phyloP scores from a whole-genome alignment of 1,140 invertebrate species.

The Tetranychus cinnabarinus region DNA sequence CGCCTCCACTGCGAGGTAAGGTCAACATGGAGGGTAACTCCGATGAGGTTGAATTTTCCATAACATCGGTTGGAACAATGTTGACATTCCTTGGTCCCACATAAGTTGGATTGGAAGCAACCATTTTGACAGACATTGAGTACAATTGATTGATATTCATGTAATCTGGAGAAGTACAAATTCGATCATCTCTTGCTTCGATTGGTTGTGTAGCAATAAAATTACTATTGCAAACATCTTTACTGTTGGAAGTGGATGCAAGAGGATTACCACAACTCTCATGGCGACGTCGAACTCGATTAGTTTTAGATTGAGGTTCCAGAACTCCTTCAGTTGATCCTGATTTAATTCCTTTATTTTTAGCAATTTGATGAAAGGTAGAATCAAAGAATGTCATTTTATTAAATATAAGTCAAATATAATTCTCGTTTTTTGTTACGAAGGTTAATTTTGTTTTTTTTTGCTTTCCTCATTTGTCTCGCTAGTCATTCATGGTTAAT shows the following conservation, averaged over 20 bases:
- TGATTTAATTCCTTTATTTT: no score
- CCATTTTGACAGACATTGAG: not conserved
- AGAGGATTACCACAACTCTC: not conserved
- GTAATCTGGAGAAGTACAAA: slow-evolving; percentile 12
- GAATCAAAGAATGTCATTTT: no score
- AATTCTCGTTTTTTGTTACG: no score
- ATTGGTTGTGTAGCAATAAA: not conserved
- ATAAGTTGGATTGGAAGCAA: slow-evolving; percentile 4
- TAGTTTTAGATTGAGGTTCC: not conserved
- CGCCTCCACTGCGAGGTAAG: no score
- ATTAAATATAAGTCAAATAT: no score
- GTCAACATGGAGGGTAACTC: not conserved
- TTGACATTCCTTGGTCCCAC: not conserved
- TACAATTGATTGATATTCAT: slow-evolving; percentile 10
- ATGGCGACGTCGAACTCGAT: not conserved
- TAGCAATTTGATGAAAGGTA: no score
- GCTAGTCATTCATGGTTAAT: no score
- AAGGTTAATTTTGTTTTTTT: no score
- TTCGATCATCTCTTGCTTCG: not conserved
- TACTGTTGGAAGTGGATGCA: not conserved
- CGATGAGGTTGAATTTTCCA: not conserved
- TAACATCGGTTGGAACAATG: no score
- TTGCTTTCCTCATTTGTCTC: no score
- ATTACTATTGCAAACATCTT: not conserved
- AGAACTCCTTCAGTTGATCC: no score